Conservation (phyloP, 2,888 invertebrate genomes). For the Melikaiella ostensackeni region DNA sequence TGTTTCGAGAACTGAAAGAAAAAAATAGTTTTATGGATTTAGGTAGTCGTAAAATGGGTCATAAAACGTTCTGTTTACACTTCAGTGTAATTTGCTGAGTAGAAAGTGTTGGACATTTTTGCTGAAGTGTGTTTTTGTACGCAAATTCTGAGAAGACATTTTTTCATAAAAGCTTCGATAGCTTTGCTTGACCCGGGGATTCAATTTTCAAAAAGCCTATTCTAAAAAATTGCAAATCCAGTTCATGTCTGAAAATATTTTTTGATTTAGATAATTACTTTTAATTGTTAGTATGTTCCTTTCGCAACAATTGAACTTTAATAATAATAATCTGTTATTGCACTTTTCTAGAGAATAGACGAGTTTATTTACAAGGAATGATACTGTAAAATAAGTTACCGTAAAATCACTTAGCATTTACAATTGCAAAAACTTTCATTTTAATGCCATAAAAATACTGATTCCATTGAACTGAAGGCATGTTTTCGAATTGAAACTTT, state of each 20-base stretch:
- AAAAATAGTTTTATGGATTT: conserved; percentile 39
- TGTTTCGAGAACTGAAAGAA: conserved; percentile 30
- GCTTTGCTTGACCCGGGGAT: neutral
- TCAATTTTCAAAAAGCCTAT: neutral
- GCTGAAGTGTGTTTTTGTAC: conserved; percentile 18
- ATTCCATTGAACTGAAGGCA: conserved; percentile 18
- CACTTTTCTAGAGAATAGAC: neutral
- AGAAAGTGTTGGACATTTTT: conserved; percentile 37
- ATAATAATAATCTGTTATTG: neutral
- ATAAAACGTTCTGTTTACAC: conserved; percentile 32
- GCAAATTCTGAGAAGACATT: conserved; percentile 24
- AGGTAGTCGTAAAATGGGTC: conserved; percentile 33
- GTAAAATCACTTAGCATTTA: conserved; percentile 18
- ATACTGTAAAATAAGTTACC: conserved; percentile 6
- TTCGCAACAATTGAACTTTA: neutral
- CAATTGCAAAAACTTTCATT: conserved; percentile 7
- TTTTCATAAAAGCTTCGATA: neutral
- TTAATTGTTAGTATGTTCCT: neutral
- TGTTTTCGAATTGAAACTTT: conserved; percentile 5
- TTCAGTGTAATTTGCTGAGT: conserved; percentile 34
- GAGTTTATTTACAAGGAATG: neutral
- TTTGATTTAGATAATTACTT: neutral
- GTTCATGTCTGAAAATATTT: neutral
- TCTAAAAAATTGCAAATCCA: neutral
- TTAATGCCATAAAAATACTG: conserved; percentile 23